Evolutionary conservation across 2,113 vertebrate species (phyloP), one percentile per base, ranked within the genome.

Genomic region (Neotragus moschatus): DNA sequence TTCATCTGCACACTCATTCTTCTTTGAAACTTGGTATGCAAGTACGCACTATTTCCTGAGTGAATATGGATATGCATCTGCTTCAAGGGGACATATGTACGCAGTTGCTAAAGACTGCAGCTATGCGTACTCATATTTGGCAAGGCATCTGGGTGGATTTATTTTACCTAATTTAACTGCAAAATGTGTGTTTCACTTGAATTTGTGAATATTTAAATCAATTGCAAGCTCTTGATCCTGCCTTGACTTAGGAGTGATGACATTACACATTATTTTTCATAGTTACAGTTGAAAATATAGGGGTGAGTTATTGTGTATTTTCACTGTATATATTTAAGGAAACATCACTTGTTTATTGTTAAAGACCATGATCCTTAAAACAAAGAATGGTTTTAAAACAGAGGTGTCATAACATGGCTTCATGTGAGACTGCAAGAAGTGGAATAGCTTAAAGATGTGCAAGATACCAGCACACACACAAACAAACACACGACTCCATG

Each of bases 51-150:
- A 47, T 87, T 93, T 96, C 81, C 93, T 95, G 84, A 79, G 94
- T 95, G 92, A 97, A 97, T 97, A 96, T 95, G 91, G 82, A 97
- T 92, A 88, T 73, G 16, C 95, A 97, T 95, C 96, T 98, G 97
- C 30, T 96, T 90, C 16, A 1, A 93, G 47, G 39, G 60, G 88
- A 79, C 87, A 85, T 92, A 60, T 63, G 79, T 84, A n/a, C 26
- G 10, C 86, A 93, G 16, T 60, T 91, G 47, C 90, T 70, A 25
- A 97, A 91, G 53, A 90, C 85, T n/a, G 25, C 45, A 84, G 90
- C 80, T 88, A 23, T 96, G 63, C 60, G 75, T 58, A 63, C 60
- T 88, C 84, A 19, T 81, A 85, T 88, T 85, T 94, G 90, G 60
- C 66, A 97, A 90, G 87, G 90, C 93, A 95, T 96, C 96, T 97